phyloP scores from a whole-genome alignment of 2,113 vertebrate species.

The Ia io region DNA sequence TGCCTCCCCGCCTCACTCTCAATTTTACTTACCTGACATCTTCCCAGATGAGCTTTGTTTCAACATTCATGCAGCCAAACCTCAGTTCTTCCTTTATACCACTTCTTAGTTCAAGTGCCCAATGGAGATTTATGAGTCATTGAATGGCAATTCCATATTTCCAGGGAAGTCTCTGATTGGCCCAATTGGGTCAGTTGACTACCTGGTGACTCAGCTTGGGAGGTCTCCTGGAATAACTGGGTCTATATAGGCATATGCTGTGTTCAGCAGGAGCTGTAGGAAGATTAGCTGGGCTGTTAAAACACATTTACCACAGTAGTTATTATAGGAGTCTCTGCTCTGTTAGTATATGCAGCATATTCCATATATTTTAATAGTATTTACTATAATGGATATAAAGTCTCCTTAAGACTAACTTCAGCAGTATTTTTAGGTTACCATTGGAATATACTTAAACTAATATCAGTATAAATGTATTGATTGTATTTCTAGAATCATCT shows the following conservation, averaged over 20 bases:
- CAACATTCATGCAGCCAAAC: background rate
- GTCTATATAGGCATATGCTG: background rate
- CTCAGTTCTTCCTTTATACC: background rate
- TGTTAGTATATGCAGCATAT: background rate
- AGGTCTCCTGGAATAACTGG: background rate
- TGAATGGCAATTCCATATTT: background rate
- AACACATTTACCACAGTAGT: background rate
- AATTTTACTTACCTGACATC: accelerated
- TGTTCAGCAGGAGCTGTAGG: background rate
- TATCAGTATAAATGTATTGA: background rate
- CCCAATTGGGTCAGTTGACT: background rate
- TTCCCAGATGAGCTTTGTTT: background rate
- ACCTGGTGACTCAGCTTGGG: background rate
- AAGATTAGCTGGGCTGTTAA: background rate
- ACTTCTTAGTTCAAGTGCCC: background rate
- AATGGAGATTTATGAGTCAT: background rate
- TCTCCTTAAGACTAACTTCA: background rate
- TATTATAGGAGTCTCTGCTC: background rate
- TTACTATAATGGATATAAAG: background rate
- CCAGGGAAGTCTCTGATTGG: background rate
- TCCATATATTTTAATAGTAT: background rate
- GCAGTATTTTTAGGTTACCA: background rate
- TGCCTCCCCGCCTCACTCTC: accelerated
- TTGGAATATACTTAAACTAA: background rate
- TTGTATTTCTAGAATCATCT: background rate